Percentiles rank a stretch among this genome's conserved stretches.
phyloP scores from a whole-genome alignment of 1,140 invertebrate species.

The Drosophila azteca region DNA sequence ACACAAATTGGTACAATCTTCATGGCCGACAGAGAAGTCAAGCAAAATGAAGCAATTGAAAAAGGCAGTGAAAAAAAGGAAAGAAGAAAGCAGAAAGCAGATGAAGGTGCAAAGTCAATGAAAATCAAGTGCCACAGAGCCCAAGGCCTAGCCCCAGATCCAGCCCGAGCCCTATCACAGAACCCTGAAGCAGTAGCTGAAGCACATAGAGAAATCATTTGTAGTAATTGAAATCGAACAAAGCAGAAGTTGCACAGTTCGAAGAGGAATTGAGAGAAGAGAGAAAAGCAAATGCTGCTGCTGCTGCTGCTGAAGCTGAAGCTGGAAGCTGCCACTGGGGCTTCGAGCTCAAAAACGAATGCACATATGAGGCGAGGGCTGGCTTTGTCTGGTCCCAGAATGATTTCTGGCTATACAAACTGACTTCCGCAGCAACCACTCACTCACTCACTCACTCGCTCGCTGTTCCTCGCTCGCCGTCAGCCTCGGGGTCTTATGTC shows the following conservation, averaged over 20 bases:
- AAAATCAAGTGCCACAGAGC: constrained; percentile 58
- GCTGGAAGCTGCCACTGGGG: constrained; percentile 32
- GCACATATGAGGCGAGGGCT: constrained; percentile 22
- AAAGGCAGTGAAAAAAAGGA: constrained; percentile 32
- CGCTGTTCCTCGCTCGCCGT: not conserved
- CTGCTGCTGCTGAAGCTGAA: constrained; percentile 12
- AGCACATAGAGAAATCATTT: constrained; percentile 67
- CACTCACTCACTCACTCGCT: constrained; percentile 6
- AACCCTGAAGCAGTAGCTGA: constrained; percentile 39
- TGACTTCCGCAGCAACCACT: constrained; percentile 60
- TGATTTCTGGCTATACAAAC: constrained; percentile 72
- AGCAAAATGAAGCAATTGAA: constrained; percentile 45
- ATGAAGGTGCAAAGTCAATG: constrained; percentile 67
- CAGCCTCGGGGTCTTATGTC: constrained; percentile 9
- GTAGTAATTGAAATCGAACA: constrained; percentile 80
- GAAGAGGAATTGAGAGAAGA: constrained; percentile 5
- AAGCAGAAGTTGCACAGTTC: constrained; percentile 57
- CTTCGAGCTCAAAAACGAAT: constrained; percentile 27
- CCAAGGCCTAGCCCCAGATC: not conserved
- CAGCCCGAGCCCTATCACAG: constrained; percentile 30
- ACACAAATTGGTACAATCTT: constrained; percentile 54
- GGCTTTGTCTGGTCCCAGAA: constrained; percentile 44
- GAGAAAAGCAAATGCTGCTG: not conserved
- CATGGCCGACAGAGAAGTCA: constrained; percentile 29
- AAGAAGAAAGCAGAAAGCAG: constrained; percentile 10